These are phyloP conservation scores for Hippopotamyrus pictus DNA, from an alignment of 2,797 vertebrate genomes.

Conservation along the genomic window DNA sequence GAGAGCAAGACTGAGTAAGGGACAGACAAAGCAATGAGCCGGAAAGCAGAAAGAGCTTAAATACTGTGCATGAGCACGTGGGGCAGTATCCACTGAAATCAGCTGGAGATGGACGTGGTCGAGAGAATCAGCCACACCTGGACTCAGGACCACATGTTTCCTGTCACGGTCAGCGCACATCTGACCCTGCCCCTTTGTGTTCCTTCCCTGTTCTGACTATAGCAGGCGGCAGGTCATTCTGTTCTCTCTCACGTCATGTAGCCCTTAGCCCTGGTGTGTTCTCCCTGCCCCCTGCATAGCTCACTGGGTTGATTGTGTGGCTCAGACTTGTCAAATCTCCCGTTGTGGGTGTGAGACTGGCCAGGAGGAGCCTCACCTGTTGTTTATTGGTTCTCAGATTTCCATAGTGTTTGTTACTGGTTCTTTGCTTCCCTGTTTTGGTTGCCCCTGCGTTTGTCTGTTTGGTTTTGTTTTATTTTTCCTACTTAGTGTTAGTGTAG, in stretches of 20 bases:
- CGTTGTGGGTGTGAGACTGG: neutral
- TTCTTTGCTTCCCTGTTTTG: neutral
- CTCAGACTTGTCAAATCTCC: neutral
- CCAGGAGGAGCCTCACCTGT: neutral
- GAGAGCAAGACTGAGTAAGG: neutral
- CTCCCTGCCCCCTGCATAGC: neutral
- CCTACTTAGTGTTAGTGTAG: neutral
- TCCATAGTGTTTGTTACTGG: neutral
- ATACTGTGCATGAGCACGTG: neutral
- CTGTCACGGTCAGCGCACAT: neutral
- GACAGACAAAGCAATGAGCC: neutral
- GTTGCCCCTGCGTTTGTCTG: neutral
- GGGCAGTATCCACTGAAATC: neutral
- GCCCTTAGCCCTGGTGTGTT: neutral
- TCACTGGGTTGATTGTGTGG: neutral
- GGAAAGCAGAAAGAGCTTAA: neutral
- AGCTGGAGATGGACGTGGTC: neutral
- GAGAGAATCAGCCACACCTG: neutral
- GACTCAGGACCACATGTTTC: neutral
- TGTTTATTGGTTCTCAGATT: neutral
- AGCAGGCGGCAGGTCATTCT: neutral
- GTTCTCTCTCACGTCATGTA: neutral
- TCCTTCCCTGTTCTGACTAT: neutral
- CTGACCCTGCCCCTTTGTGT: neutral
- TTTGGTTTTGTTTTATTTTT: neutral